Evolutionary conservation across 2,797 vertebrate species (phyloP).

Genomic region (Epinephelus awoara): DNA sequence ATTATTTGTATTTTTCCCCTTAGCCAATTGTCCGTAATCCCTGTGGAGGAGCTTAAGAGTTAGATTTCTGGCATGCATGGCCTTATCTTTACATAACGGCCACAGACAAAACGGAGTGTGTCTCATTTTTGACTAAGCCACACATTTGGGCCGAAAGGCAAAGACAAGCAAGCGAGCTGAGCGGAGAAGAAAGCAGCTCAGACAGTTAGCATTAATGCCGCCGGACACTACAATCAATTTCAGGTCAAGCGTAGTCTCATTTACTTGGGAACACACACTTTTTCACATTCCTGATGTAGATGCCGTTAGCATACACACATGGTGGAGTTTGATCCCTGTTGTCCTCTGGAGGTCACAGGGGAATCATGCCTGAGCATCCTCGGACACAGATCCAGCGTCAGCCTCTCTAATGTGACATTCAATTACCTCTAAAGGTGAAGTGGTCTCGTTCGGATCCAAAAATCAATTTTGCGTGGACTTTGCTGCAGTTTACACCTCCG

Average conservation of each 20-base stretch:
- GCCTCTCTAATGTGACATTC: conserved; percentile 67
- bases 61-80: conserved; percentile 68
- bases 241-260: conserved; percentile 40
- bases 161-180: conserved; percentile 54
- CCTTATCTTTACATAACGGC: conserved; percentile 70
- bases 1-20: conserved; percentile 70
- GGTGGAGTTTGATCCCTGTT: conserved; percentile 22
- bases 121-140: conserved; percentile 59
- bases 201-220: conserved; percentile 65
- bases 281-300: conserved; percentile 39
- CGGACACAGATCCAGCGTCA: conserved; percentile 28
- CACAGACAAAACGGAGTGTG: conserved; percentile 57
- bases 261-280: conserved; percentile 35
- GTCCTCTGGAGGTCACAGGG: conserved; percentile 61
- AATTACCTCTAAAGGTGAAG: conserved; percentile 70
- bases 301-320: conserved; percentile 22
- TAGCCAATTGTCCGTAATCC: conserved; percentile 80
- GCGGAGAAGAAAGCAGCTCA: conserved; percentile 42
- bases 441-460: conserved; percentile 47
- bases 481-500: conserved; percentile 11
- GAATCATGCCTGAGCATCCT: conserved; percentile 37
- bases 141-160: conserved; percentile 44
- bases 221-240: conserved; percentile 66
- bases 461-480: conserved; percentile 65
- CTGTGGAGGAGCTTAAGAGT: conserved; percentile 73